Base-by-base conservation (phyloP, 2,888 invertebrate genomes). In the Dolomedes plantarius region DNA sequence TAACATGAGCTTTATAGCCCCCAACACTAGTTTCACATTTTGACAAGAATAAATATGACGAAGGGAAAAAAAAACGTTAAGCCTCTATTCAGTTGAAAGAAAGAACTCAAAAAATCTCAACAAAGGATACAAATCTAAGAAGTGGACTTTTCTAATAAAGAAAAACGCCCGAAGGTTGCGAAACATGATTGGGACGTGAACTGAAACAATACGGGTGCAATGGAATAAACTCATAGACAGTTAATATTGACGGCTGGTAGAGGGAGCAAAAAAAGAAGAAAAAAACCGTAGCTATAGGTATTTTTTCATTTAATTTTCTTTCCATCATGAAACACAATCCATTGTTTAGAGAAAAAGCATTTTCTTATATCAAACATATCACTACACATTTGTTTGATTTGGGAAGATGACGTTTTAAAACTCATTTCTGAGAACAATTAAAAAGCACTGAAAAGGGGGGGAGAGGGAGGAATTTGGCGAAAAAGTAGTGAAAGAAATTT, bases 381-480 rank as follows among this genome's bases (percentile, higher is more conserved):
- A 67, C 64, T 36, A 32, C 46, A n/a, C 77, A 64, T 83, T 83
- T 83, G 83, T 83, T 77, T 67, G 83, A 74, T 75, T 75, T 68
- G 72, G 31, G 41, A 76, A 39, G 71, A 77, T 72, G 77, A 83
- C 67, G 67, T 83, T 72, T 83, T 46, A 67, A 65, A 83, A 77
- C 77, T 83, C 77, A 77, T 77, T 83, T 77, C 77, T 71, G 83
- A 29, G 83, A 83, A 83, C 83, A 83, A 83, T 83, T 80, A 83
- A 67, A 72, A 46, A 56, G 56, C 16, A 23, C 2, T n/a, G 2
- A 16, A 16, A 46, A n/a, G 46, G 13, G 7, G 62, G 23, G 36
- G 46, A 31, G 28, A 56, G 32, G 65, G 29, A 65, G 0, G 68
- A 68, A 46, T 41, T 27, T 16, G 39, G 16, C 31, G 0, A 65